Evolutionary conservation across 1,140 invertebrate species (phyloP).

Genomic region (Drosophila novamexicana): DNA sequence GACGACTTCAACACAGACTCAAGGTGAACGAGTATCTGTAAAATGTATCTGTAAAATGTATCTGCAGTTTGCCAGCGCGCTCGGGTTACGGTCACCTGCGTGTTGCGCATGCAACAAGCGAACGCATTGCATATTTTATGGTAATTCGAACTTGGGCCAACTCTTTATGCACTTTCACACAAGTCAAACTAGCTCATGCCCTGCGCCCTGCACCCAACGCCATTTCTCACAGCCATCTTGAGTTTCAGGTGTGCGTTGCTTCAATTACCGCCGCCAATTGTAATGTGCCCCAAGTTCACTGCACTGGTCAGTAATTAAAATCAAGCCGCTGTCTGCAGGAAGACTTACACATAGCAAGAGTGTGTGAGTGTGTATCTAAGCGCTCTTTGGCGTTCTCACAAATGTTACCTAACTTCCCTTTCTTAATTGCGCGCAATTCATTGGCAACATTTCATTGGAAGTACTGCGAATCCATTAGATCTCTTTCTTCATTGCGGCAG

Average conservation of each 20-base stretch:
- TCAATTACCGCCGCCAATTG: constrained; percentile 53
- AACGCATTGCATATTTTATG: constrained; percentile 71
- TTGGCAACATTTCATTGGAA: constrained; percentile 46
- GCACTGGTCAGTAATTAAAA: constrained; percentile 67
- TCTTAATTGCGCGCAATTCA: constrained; percentile 40
- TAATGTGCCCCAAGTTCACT: constrained; percentile 57
- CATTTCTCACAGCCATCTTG: constrained; percentile 68
- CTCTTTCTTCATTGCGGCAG: constrained; percentile 9
- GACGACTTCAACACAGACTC: constrained; percentile 1
- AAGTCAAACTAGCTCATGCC: not conserved
- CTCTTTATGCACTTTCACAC: constrained; percentile 58
- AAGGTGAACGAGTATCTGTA: constrained; percentile 60
- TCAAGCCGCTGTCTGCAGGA: constrained; percentile 32
- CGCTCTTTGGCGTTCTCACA: constrained; percentile 30
- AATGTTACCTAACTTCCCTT: constrained; percentile 41
- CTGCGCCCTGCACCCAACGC: constrained; percentile 20
- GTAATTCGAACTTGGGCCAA: constrained; percentile 67
- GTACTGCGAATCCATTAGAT: constrained; percentile 53
- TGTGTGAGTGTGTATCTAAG: not conserved
- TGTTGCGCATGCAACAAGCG: constrained; percentile 50
- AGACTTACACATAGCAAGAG: not conserved
- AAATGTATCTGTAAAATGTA: constrained; percentile 41
- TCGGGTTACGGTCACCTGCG: constrained; percentile 49
- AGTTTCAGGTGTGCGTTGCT: constrained; percentile 58
- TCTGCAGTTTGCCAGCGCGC: constrained; percentile 51